These are phyloP conservation scores for Philopedon plagiatum DNA, from an alignment of 2,888 invertebrate genomes.

Conservation along the genomic window DNA sequence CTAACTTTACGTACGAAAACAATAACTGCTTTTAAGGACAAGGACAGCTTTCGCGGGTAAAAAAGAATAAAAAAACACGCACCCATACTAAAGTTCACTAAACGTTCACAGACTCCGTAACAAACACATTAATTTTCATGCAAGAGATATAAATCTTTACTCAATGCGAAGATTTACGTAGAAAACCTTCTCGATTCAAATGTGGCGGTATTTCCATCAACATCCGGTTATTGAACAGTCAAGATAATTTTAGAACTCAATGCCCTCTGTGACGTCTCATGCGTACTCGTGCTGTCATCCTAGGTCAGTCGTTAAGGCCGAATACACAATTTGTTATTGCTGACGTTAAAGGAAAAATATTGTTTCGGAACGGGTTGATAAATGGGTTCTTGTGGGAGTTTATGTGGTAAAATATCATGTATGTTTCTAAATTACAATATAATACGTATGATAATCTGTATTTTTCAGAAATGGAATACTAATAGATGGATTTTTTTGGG, in stretches of 20 bases:
- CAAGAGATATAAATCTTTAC: slow-evolving; percentile 59
- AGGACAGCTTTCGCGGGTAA: too few species aligned
- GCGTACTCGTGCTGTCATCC: slow-evolving; percentile 34
- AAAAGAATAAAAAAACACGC: too few species aligned
- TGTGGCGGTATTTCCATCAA: slow-evolving; percentile 32
- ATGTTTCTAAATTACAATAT: not conserved
- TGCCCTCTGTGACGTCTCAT: slow-evolving; percentile 40
- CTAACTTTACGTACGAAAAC: too few species aligned
- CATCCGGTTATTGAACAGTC: slow-evolving; percentile 56
- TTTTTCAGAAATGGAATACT: too few species aligned
- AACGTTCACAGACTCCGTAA: slow-evolving; percentile 45
- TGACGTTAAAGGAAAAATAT: slow-evolving; percentile 33
- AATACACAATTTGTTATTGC: slow-evolving; percentile 22
- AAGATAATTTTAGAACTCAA: slow-evolving; percentile 46
- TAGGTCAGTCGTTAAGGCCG: slow-evolving; percentile 43
- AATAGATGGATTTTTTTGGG: too few species aligned
- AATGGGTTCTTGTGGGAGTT: slow-evolving; percentile 32
- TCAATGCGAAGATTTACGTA: slow-evolving; percentile 60
- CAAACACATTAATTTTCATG: slow-evolving; percentile 58
- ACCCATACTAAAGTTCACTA: too few species aligned
- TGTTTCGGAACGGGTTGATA: slow-evolving; percentile 39
- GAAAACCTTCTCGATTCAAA: slow-evolving; percentile 52
- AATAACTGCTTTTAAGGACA: too few species aligned
- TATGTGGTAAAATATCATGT: not conserved
- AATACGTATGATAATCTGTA: too few species aligned